Evolutionary conservation across 1,140 invertebrate species (phyloP), one percentile per base, ranked within the genome.

Genomic region (Drosophila nannoptera): DNA sequence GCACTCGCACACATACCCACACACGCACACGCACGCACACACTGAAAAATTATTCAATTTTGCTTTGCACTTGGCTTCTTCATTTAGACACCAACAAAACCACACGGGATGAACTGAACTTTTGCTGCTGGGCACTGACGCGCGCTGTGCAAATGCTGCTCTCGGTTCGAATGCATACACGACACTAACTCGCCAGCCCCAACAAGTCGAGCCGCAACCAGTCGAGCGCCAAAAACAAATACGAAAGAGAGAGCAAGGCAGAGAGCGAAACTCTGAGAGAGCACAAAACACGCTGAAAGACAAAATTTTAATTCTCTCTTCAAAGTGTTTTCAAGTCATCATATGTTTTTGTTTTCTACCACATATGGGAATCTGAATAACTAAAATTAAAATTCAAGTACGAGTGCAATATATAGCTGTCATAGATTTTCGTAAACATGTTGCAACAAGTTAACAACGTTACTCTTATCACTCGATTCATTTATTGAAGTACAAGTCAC

Each of bases 11-110:
- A 40, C 70, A 66, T 32, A 63, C 66, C 43, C 74, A 36, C 70
- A 58, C 60, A 35, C 60, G 31, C 61, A 56, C 55, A 59, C 54
- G 32, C 64, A 22, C 43, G 59, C 45, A 45, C 55, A 50, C 69
- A 67, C 55, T 67, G 66, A 56, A 73, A 66, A 58, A 72, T 75
- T 75, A 75, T 75, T 75, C 72, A 74, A 74, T 74, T 71, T 74
- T 71, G 62, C 45, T 74, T 74, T 74, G 68, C 68, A 66, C 68
- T 73, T 73, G 70, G 66, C 53, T 75, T 75, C 61, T 74, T 66
- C 59, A 63, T 53, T 67, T n/a, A 31, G 49, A 55, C 50, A 74
- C 42, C 72, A 70, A 70, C 68, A 74, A 74, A 74, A 61, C 38
- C 38, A 55, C 66, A 54, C 54, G 53, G 16, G 40, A n/a, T 43